Base-by-base conservation (phyloP, 1,140 invertebrate genomes). In the Lordiphosa mommai region DNA sequence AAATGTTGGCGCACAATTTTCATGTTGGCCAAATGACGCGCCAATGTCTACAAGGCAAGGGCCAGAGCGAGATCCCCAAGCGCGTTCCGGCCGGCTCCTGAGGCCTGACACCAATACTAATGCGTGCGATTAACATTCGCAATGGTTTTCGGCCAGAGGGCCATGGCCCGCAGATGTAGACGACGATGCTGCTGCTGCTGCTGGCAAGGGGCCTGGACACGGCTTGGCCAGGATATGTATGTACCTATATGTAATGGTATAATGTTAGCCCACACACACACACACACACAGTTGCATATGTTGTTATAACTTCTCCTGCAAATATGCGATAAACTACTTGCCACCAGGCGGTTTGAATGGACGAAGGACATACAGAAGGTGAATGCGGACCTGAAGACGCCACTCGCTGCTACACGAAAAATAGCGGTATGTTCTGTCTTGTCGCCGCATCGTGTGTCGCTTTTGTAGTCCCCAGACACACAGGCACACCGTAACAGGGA, bases 301-400 rank as follows among this genome's bases (percentile, higher is more conserved):
- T 84, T 68, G 77, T 60, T 64, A 77, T 77, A 82, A 77, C 67
- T 72, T 70, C 52, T 38, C 43, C 60, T 57, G 55, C 66, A 80
- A 82, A 82, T 80, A 65, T 82, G 76, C 76, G 76, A 82, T 82
- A 82, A 82, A 82, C 76, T 76, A 82, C 72, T 82, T 82, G 71
- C 57, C 60, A 67, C 64, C 50, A 30, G 47, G 23, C 27, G 48
- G 20, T 7, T n/a, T n/a, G n/a, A 32, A 34, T 8, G 36, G 40
- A 23, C 9, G 23, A 8, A 43, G 43, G 34, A 46, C 47, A 27
- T 47, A 13, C n/a, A 23, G 14, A 12, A 20, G 48, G 32, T 30
- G 17, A 4, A 36, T 4, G 10, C 56, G 32, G 52, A 27, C 12
- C 23, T 13, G 20, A 20, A 37, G 53, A 14, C 20, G 32, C 51